Evolutionary conservation across 2,888 invertebrate species (phyloP), one percentile per base, ranked within the genome.

Genomic region (Xiphydria camelus): DNA sequence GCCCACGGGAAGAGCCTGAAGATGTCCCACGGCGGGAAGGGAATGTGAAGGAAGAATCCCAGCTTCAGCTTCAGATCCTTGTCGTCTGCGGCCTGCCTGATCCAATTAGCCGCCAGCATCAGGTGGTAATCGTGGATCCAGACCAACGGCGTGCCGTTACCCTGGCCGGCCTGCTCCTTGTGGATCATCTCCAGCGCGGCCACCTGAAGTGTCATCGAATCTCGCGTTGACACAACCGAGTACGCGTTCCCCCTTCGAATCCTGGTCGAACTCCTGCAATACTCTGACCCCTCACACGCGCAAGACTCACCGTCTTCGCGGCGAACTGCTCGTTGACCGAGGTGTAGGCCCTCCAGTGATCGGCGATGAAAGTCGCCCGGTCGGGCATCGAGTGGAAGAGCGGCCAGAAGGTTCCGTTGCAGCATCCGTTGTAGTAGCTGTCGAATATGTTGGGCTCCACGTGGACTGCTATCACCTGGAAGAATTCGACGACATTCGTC

Each of bases 51-150:
- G 77, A 95, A 95, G 79, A 95, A 95, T 19, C 92, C 94, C 53
- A 94, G 77, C 70, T 91, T 91, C 67, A 87, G 87, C 49, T 83
- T 82, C 17, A 92, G 78, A 45, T 85, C 83, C 59, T 86, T 85
- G 62, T 91, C 89, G 62, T 91, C 91, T 1, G 88, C 88, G 12
- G 82, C 80, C 82, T 91, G 89, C 73, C 94, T 83, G 55, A 95
- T 88, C 84, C 91, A 91, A 73, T 91, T 92, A 23, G 94, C 92
- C 9, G 92, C 90, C 65, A 94, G 77, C 92, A 94, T 93, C 12
- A 95, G 81, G 70, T 95, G 94, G 72, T 95, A 95, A 71, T 95
- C 95, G 68, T 95, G 95, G 17, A 95, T 84, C 95, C 95, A 95
- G 2, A 95, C 86, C 45, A 95, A 83, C 0, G 94, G 92, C 9